Conservation (phyloP, 2,888 invertebrate species). For the Pachliopta kotzebuea region DNA sequence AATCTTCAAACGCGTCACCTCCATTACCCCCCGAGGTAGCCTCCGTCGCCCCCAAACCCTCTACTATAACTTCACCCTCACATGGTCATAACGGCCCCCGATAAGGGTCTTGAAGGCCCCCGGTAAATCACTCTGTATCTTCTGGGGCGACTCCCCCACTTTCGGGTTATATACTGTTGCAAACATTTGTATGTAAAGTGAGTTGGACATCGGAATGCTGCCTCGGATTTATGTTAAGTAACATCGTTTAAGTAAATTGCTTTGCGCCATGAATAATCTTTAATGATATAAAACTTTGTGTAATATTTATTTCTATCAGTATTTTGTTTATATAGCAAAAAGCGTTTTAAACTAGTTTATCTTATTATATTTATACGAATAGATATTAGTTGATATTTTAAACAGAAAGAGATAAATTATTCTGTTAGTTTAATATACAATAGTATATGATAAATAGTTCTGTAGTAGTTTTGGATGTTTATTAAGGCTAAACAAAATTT, state of each 20-base stretch:
- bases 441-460: not conserved
- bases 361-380: not conserved
- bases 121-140: slow-evolving; percentile 77
- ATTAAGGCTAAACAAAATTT: not conserved
- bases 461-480: not conserved
- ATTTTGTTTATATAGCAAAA: not conserved
- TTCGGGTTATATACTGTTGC: slow-evolving; percentile 43
- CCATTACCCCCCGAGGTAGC: slow-evolving; percentile 43
- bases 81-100: slow-evolving; percentile 79
- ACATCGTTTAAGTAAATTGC: slow-evolving; percentile 25
- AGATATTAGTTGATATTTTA: too few relatives aligned
- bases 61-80: slow-evolving; percentile 75
- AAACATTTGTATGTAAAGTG: slow-evolving; percentile 44
- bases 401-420: not conserved
- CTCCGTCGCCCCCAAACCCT: slow-evolving; percentile 43
- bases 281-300: not conserved
- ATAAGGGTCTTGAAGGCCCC: slow-evolving; percentile 77
- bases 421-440: not conserved
- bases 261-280: slow-evolving; percentile 16
- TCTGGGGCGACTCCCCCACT: slow-evolving; percentile 66
- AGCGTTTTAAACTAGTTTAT: not conserved
- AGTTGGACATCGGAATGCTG: slow-evolving; percentile 53
- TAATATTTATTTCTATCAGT: not conserved
- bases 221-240: slow-evolving; percentile 28
- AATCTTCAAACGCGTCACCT: slow-evolving; percentile 55